Conservation (phyloP, 2,888 invertebrate species). For the Mythimna impura region DNA sequence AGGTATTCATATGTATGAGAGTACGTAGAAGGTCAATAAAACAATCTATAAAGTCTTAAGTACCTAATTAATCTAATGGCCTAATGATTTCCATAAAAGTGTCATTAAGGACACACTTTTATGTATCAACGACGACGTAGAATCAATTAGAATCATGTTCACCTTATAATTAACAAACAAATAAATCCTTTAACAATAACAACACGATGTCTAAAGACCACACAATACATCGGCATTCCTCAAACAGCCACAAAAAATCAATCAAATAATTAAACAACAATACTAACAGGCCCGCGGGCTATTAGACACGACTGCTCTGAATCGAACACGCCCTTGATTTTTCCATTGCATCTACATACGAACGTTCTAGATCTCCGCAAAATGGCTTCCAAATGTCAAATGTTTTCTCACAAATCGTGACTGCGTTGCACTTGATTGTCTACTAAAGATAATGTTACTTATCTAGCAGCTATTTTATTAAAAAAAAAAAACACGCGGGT, state of each 20-base stretch:
- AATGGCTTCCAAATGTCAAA: conserved; percentile 69
- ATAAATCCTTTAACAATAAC: background rate
- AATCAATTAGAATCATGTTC: conserved; percentile 27
- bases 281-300: conserved; percentile 36
- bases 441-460: conserved; percentile 61
- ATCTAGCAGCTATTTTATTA: conserved; percentile 17
- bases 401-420: conserved; percentile 66
- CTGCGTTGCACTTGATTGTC: conserved; percentile 66
- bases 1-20: conserved; percentile 45
- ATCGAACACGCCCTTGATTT: conserved; percentile 63
- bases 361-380: conserved; percentile 62
- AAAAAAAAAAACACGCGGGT: conserved; percentile 27
- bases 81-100: conserved; percentile 37
- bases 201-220: conserved; percentile 1
- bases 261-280: conserved; percentile 47
- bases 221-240: conserved; percentile 32
- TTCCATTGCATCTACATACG: conserved; percentile 57
- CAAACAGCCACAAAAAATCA: conserved; percentile 39
- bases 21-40: conserved; percentile 14
- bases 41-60: conserved; percentile 17
- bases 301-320: conserved; percentile 49
- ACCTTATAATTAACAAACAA: conserved; percentile 25
- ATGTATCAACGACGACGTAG: conserved; percentile 10
- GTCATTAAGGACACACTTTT: conserved; percentile 20
- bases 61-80: conserved; percentile 41